Conservation (phyloP, 2,113 vertebrate genomes). For the Mormyrus lacerda region DNA sequence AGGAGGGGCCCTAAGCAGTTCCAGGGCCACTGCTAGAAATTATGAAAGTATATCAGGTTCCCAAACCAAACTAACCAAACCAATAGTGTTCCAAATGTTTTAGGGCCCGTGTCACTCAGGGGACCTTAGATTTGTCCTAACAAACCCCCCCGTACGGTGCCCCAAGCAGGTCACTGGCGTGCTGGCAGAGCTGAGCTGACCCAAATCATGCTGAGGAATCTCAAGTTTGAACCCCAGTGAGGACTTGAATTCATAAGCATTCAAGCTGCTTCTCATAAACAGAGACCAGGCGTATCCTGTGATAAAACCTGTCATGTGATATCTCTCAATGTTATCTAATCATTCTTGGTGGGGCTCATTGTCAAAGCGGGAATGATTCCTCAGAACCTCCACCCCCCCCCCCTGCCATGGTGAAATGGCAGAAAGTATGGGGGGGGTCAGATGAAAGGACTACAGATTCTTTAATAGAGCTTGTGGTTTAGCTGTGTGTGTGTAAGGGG, state of each 20-base stretch:
- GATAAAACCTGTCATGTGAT: neutral
- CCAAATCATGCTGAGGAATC: neutral
- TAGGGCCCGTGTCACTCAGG: neutral
- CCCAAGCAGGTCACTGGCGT: neutral
- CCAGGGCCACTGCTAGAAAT: neutral
- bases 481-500: slow-evolving; percentile 4
- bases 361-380: neutral
- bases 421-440: neutral
- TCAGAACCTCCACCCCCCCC: neutral
- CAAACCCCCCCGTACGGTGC: neutral
- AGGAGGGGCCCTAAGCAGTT: neutral
- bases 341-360: neutral
- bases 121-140: neutral
- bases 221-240: neutral
- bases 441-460: slow-evolving; percentile 6
- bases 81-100: neutral
- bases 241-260: neutral
- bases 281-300: neutral
- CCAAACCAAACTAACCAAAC: neutral
- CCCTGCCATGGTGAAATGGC: neutral
- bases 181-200: neutral
- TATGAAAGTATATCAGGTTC: neutral
- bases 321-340: neutral
- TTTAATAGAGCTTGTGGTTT: slow-evolving; percentile 21
- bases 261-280: neutral